Evolutionary conservation across 1,140 invertebrate species (phyloP).

Genomic region (Hyphantria cunea): DNA sequence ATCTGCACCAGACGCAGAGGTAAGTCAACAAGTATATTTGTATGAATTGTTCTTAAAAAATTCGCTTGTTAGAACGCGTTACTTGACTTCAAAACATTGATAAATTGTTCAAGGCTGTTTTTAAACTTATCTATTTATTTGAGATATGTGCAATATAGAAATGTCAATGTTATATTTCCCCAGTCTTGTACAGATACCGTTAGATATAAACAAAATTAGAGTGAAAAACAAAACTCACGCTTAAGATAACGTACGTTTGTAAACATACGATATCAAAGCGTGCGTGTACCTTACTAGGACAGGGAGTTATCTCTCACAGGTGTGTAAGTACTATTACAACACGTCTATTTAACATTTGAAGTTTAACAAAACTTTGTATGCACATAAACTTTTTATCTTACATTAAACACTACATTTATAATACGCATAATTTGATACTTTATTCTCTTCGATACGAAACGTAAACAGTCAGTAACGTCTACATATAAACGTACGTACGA

Average conservation of each 20-base stretch:
- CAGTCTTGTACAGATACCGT: background rate
- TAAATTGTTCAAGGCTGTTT: slow-evolving; percentile 9
- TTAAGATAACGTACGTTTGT: slow-evolving; percentile 13
- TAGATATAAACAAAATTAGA: background rate
- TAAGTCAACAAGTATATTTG: slow-evolving; percentile 30
- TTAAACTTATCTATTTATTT: background rate
- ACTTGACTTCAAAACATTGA: background rate
- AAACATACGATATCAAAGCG: slow-evolving; percentile 4
- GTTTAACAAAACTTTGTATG: too few species aligned
- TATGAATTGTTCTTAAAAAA: background rate
- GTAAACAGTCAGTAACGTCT: too few species aligned
- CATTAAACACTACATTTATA: too few species aligned
- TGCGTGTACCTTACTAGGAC: too few species aligned
- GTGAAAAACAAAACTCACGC: background rate
- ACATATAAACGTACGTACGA: too few species aligned
- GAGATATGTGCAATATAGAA: slow-evolving; percentile 6
- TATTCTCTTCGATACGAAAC: too few species aligned
- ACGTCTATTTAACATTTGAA: too few species aligned
- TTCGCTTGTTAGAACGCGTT: too few species aligned
- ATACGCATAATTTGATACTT: too few species aligned
- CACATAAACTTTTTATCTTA: too few species aligned
- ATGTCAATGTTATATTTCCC: slow-evolving; percentile 24
- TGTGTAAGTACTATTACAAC: too few species aligned
- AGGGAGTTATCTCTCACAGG: too few species aligned
- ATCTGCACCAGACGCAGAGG: slow-evolving; percentile 74